Conservation (phyloP, 2,113 vertebrate genomes). For the Ctenomys sociabilis region DNA sequence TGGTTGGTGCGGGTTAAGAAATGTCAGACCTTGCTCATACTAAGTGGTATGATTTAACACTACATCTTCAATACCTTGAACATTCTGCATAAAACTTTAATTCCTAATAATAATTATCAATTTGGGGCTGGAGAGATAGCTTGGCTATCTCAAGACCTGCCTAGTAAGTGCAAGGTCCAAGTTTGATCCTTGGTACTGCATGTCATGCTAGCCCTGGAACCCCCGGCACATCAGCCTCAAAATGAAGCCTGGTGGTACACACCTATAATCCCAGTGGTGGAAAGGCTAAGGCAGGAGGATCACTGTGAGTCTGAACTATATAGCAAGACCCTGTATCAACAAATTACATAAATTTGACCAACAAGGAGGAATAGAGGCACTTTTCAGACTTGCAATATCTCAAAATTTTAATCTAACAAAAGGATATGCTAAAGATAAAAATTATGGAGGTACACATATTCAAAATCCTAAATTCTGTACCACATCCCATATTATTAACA, state of each 20-base stretch:
- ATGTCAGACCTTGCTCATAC: neutral
- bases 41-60: neutral
- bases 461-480: neutral
- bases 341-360: neutral
- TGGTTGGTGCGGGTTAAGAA: neutral
- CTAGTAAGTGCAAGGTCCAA: no score
- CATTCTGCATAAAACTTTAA: conserved; percentile 15
- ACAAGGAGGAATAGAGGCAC: conserved; percentile 25
- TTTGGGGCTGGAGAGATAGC: neutral
- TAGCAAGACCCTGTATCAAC: no score
- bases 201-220: no score
- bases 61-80: neutral
- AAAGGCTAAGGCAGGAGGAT: no score
- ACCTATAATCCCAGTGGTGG: no score
- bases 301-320: no score
- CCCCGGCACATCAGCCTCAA: no score
- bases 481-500: neutral
- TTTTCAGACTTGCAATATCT: neutral
- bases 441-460: neutral
- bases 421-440: neutral
- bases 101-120: conserved; percentile 4
- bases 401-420: conserved; percentile 2
- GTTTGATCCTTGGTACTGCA: no score
- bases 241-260: no score
- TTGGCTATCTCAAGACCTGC: no score